phyloP scores from a whole-genome alignment of 2,888 invertebrate species.

The Sisyra nigra region DNA sequence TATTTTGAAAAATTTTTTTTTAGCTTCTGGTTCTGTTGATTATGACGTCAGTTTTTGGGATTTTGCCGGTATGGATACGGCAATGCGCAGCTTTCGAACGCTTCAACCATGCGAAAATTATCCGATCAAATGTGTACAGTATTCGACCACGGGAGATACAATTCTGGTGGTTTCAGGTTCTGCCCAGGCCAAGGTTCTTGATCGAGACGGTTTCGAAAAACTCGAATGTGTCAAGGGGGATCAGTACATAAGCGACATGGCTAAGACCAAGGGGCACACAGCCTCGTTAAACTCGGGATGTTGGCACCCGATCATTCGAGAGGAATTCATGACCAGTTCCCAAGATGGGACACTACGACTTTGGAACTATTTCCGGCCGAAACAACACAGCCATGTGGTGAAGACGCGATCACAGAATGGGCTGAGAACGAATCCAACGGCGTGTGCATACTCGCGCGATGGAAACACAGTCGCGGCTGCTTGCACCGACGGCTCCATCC shows the following conservation, averaged over 20 bases:
- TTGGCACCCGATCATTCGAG: conserved; percentile 84
- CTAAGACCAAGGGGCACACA: conserved; percentile 85
- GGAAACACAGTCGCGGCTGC: conserved; percentile 63
- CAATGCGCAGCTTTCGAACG: conserved; percentile 78
- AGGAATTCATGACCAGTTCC: conserved; percentile 90
- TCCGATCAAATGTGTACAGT: conserved; percentile 77
- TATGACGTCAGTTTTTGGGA: conserved; percentile 97
- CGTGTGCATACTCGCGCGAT: conserved; percentile 60
- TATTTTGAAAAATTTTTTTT: conserved; percentile 10
- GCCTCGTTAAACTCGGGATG: conserved; percentile 77
- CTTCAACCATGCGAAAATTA: conserved; percentile 94
- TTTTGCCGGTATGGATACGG: conserved; percentile 95
- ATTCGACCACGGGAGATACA: conserved; percentile 86
- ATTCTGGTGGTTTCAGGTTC: conserved; percentile 86
- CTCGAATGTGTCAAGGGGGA: conserved; percentile 90
- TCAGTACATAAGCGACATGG: conserved; percentile 90
- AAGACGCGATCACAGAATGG: conserved; percentile 81
- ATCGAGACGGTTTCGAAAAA: conserved; percentile 86
- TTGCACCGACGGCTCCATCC: conserved; percentile 88
- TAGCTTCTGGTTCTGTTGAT: conserved; percentile 85
- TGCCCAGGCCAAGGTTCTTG: conserved; percentile 84
- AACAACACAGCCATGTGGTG: conserved; percentile 65
- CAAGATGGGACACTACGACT: conserved; percentile 86
- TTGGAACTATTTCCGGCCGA: conserved; percentile 73
- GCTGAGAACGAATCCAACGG: conserved; percentile 67